Base-by-base conservation (phyloP, 30 jellyfish, hydroid and myxozoan genomes). In the Turritopsis dohrnii region DNA sequence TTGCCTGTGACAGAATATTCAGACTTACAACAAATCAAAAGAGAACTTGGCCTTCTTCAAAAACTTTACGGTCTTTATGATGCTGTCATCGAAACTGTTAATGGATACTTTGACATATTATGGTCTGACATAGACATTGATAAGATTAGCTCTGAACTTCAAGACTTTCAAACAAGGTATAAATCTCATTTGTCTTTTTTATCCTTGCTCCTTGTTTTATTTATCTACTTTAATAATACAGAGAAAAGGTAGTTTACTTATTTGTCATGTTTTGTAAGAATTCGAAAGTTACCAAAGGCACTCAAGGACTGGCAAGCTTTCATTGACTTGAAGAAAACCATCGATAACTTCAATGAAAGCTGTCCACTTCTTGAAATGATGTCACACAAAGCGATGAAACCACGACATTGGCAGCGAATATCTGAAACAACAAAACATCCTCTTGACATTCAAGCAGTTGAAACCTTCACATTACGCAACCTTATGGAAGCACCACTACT, bases 311-410 rank as follows among this genome's bases (percentile, higher is more conserved):
- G 96, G 96, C 90, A 85, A 41, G 96, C 94, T 23, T 89, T 89
- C 71, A 84, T 89, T 66, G 96, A 89, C 72, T 71, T 89, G 88
- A 89, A 84, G 82, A 89, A 81, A 83, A 79, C 87, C 21, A 88
- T 89, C 25, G 96, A 89, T 30, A 94, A 89, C 74, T 89, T 89
- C 80, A 89, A 74, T 76, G 96, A 89, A 28, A 79, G 96, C 29
- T 89, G 96, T 71, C 94, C 96, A 4, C 79, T 89, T 80, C 88
- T 89, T 29, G 96, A 89, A 54, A 89, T 89, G 96, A 89, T 89
- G 96, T 90, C 96, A 1, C 94, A 89, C 82, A 81, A 88, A 72
- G 94, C 96, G 25, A 84, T 89, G 93, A 84, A 89, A 31, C 7
- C 83, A 27, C 83, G 96, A 41, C 96, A 89, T 54, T 89, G 96